phyloP scores from a whole-genome alignment of 2,888 invertebrate species.

The Diloba caeruleocephala region DNA sequence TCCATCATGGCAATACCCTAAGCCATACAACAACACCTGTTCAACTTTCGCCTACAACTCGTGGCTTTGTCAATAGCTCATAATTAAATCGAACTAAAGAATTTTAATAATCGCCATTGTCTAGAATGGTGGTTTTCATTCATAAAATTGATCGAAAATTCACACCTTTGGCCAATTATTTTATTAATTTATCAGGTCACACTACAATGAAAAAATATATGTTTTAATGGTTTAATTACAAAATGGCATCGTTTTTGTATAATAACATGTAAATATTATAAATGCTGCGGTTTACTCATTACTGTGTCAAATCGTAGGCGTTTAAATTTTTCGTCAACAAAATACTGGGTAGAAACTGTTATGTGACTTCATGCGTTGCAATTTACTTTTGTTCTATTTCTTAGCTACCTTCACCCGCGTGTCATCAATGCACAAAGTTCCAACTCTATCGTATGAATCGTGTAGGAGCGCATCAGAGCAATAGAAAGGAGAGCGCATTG shows the following conservation, averaged over 20 bases:
- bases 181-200: conserved; percentile 48
- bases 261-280: conserved; percentile 30
- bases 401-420: too few relatives aligned
- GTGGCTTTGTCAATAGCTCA: conserved; percentile 33
- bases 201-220: conserved; percentile 38
- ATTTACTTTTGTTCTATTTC: too few relatives aligned
- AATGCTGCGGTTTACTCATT: conserved; percentile 29
- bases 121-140: conserved; percentile 30
- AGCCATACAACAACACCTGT: conserved; percentile 11
- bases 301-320: conserved; percentile 23
- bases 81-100: conserved; percentile 29
- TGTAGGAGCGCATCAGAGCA: too few relatives aligned
- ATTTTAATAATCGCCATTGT: conserved; percentile 32
- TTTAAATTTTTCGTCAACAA: neutral
- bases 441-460: too few relatives aligned
- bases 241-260: conserved; percentile 41
- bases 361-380: too few relatives aligned
- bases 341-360: too few relatives aligned
- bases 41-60: conserved; percentile 30
- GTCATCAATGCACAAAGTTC: too few relatives aligned
- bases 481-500: too few relatives aligned
- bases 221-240: conserved; percentile 50
- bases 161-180: conserved; percentile 52
- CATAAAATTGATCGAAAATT: conserved; percentile 50
- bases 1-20: too few relatives aligned